Evolutionary conservation across 64 coral and sea anemone genomes (phyloP), one percentile per base, ranked within the genome.

Genomic region (Acropora tenuis): DNA sequence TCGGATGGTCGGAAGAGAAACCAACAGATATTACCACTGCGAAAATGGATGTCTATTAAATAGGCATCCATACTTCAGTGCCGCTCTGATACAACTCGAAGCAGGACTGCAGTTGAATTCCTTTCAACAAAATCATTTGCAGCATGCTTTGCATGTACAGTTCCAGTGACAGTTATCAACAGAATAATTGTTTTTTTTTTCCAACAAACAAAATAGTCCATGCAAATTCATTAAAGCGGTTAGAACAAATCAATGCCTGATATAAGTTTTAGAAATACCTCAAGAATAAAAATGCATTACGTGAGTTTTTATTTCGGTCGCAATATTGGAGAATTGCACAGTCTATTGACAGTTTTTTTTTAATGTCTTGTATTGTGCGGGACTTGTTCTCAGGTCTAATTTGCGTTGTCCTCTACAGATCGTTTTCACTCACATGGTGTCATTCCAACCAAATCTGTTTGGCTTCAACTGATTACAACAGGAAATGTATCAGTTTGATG

Each of bases 1-100:
- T 7, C n/a, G 11, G 74, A 50, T 53, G 16, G 73, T 89, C 10
- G 44, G 73, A 74, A 76, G 49, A 10, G 86, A 88, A 40, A 74
- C 30, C 17, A 88, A 88, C 20, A 76, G 48, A 57, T 88, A 88
- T 42, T 88, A 88, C 84, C 84, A 87, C 40, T 87, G 84, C 17
- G 60, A 85, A 69, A 69, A 15, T 73, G 6, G 48, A 41, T 75
- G 84, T 18, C 47, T 87, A 11, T 41, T 69, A 1, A 52, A 69
- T 50, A 48, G 69, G 12, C 84, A 87, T 73, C 84, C 69, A n/a
- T 87, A 87, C 69, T 73, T 75, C 84, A 73, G 48, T 41, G 2
- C 65, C 6, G 69, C 45, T 52, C 67, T 87, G 10, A 15, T 87
- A 47, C 42, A 48, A 50, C 45, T 73, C 44, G 84, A 69, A 30